Base-by-base conservation (phyloP, 2,888 invertebrate genomes). In the Xylota sylvarum region DNA sequence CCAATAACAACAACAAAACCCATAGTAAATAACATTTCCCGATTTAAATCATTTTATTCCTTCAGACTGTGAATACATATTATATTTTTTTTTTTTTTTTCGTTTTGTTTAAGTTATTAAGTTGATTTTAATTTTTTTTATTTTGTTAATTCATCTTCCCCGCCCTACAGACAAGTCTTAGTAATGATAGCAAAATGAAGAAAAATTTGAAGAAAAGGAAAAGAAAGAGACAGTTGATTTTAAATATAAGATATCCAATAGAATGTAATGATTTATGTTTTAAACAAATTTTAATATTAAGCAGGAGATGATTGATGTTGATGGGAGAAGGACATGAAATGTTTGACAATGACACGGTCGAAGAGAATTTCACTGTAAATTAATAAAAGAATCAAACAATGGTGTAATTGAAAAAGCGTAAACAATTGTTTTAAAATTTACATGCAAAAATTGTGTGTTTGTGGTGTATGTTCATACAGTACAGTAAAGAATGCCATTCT, bases 41-140 rank as follows among this genome's bases (percentile, higher is more conserved):
- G 30, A 62, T 62, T 73, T 60, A 17, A 55, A 35, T 55, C 6
- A 48, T 64, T 23, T 40, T 4, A n/a, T 4, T 43, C 1, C 14
- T 46, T 76, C 56, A 55, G 76, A 56, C 56, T 76, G 76, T 76
- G 76, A 76, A 65, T 76, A 76, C 40, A 30, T 60, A 23, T 43
- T 64, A 9, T 14, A 32, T 52, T 17, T 30, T 12, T 14, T 27
- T 43, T 50, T 35, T 72, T 27, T 6, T 50, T 30, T 46, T 56
- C 12, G 5, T 46, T 46, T 46, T 30, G 12, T 58, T 48, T 30
- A 27, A 40, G 23, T 52, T 23, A 6, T 62, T 62, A 46, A 62
- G 32, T 74, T 55, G 17, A 64, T 62, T 76, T 76, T 56, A 1
- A 35, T 55, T 56, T 74, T 74, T 64, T 56, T 1, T 35, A 17